A percentile compares a stretch with the other conserved stretches of the same genome.
phyloP scores from a whole-genome alignment of 2,888 invertebrate species.

The Sphinx pinastri region DNA sequence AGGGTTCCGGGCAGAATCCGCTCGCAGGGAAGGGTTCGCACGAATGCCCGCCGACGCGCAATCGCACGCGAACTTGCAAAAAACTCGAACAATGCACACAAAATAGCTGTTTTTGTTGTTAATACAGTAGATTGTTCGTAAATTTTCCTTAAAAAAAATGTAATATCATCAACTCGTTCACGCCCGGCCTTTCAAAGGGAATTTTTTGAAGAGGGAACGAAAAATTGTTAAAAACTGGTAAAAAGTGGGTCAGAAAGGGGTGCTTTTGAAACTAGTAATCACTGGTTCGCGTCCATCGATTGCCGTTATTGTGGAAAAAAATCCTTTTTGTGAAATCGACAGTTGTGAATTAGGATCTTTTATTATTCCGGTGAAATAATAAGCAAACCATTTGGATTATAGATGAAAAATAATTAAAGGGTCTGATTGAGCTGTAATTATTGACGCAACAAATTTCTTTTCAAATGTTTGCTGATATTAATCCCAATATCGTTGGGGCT shows the following conservation, averaged over 20 bases:
- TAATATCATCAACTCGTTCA: conserved; percentile 85
- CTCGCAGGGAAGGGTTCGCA: conserved; percentile 76
- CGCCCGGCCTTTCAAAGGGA: conserved; percentile 82
- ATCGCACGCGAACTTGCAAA: conserved; percentile 82
- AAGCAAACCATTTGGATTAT: conserved; percentile 52
- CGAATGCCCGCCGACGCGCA: conserved; percentile 81
- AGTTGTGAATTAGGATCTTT: conserved; percentile 71
- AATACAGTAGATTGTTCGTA: conserved; percentile 83
- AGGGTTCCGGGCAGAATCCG: conserved; percentile 77
- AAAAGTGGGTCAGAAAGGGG: conserved; percentile 84
- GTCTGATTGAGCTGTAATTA: conserved; percentile 31
- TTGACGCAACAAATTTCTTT: neutral
- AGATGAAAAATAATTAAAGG: conserved; percentile 53
- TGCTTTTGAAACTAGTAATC: conserved; percentile 83
- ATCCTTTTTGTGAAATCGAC: conserved; percentile 63
- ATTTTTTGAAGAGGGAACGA: conserved; percentile 76
- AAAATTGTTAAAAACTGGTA: conserved; percentile 80
- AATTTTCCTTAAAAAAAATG: conserved; percentile 79
- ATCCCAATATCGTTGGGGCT: neutral
- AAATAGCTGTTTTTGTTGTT: conserved; percentile 81
- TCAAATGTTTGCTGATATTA: conserved; percentile 4
- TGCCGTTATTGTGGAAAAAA: conserved; percentile 80
- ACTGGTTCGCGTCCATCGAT: conserved; percentile 80
- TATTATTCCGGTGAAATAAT: conserved; percentile 64
- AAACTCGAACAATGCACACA: conserved; percentile 77